Base-by-base conservation (phyloP, 64 coral and sea anemone species). In the Trachythela sp. region DNA sequence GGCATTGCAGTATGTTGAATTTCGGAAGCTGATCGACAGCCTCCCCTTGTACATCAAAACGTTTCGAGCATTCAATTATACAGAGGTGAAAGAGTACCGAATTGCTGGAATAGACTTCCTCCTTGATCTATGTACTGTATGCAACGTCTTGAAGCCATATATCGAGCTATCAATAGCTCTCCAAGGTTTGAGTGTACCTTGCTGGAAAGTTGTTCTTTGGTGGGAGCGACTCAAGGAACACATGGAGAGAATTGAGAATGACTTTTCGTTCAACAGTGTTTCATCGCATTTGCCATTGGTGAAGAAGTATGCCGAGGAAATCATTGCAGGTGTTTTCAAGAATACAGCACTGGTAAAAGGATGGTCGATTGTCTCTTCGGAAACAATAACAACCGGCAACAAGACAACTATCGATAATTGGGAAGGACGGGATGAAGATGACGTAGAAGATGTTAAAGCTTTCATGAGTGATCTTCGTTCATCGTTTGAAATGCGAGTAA, bases 401-500 rank as follows among this genome's bases (percentile, higher is more conserved):
- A 22, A 64, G 0, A 64, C 13, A 26, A 64, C 56, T 64, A 0
- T 64, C 4, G 56, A 64, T n/a, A 64, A 8, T n/a, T 64, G 56
- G 56, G 17, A 64, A 64, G 22, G 13, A 18, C 56, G 20, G 13
- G 56, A 64, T 64, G 20, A 0, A n/a, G 56, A 64, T 64, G 56
- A 18, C 22, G 56, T 18, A 26, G 22, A 64, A 15, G 75, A 80
- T 80, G 34, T 37, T 29, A 80, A 37, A 80, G 75, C 34, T 80
- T 80, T 80, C 75, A 80, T 80, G 75, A 80, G 75, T 80, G 75
- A 80, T 39, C 11, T 80, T 36, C 34, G 0, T 1, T 80, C 75
- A 80, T 80, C 75, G 1, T 80, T 80, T 80, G 75, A 80, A 8
- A 80, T 80, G 75, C 75, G 75, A 80, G 75, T 80, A 37, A 30